phyloP scores from a whole-genome alignment of 2,797 vertebrate genomes.

The Brotula barbata region DNA sequence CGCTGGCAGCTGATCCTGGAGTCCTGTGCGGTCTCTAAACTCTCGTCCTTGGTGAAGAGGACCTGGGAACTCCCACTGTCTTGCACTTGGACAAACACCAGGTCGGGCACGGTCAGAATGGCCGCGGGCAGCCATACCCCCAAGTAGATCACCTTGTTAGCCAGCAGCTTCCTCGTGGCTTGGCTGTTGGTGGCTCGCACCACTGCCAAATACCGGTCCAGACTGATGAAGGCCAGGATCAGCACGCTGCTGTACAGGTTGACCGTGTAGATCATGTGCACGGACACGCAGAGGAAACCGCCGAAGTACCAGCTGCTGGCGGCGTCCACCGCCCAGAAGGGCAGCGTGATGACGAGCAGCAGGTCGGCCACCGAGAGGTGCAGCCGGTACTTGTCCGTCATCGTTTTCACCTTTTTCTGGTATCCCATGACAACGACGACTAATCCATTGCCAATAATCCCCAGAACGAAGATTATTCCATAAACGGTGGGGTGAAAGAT shows the following conservation, averaged over 20 bases:
- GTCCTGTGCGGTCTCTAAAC: constrained; percentile 23
- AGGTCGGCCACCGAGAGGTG: constrained; percentile 97
- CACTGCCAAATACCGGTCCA: constrained; percentile 94
- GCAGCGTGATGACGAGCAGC: constrained; percentile 92
- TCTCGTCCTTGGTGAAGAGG: background rate
- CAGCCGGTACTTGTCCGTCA: constrained; percentile 97
- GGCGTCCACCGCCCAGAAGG: constrained; percentile 96
- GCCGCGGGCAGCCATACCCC: constrained; percentile 94
- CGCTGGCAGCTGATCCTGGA: constrained; percentile 83
- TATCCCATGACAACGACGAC: constrained; percentile 96
- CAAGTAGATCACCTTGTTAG: constrained; percentile 88
- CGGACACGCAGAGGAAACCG: constrained; percentile 85
- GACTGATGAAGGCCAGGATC: constrained; percentile 96
- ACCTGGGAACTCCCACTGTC: constrained; percentile 38
- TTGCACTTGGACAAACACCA: constrained; percentile 85
- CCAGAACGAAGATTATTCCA: constrained; percentile 91
- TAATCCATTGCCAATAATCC: constrained; percentile 93
- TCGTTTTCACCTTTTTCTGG: constrained; percentile 91
- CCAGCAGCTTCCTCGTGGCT: constrained; percentile 85
- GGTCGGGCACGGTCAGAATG: constrained; percentile 89
- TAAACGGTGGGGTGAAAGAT: constrained; percentile 91
- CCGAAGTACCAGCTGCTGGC: constrained; percentile 91
- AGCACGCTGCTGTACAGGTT: constrained; percentile 97
- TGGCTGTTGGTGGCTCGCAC: constrained; percentile 95
- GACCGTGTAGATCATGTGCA: constrained; percentile 95